These are phyloP conservation scores for Clivina fossor DNA, from an alignment of 2,888 invertebrate species.

Conservation along the genomic window DNA sequence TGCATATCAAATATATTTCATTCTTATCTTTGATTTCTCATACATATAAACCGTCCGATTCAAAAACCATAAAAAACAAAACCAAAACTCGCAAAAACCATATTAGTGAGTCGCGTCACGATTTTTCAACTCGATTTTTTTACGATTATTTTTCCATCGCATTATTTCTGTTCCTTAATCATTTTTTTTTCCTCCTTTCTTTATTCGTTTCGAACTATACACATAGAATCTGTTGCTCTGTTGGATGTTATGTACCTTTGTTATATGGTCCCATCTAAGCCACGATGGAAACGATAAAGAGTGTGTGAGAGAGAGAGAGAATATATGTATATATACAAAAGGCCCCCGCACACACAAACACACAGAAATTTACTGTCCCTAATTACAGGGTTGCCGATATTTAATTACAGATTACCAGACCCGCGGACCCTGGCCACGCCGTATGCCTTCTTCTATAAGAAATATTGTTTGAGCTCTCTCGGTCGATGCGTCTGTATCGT, in stretches of 20 bases:
- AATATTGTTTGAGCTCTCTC: no score
- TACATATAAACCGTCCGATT: no score
- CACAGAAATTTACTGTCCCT: constrained; percentile 82
- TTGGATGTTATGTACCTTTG: no score
- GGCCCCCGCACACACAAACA: constrained; percentile 70
- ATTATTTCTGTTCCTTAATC: not conserved
- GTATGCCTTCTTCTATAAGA: no score
- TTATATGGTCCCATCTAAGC: not conserved
- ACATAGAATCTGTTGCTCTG: not conserved
- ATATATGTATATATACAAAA: no score
- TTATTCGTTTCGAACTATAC: constrained; percentile 8
- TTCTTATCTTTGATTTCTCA: no score
- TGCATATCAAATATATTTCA: no score
- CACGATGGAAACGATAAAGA: constrained; percentile 24
- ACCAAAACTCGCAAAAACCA: no score
- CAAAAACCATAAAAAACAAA: no score
- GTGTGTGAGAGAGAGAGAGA: no score
- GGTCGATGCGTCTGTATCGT: no score
- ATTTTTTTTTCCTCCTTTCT: constrained; percentile 11
- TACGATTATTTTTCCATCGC: not conserved
- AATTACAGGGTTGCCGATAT: constrained; percentile 80
- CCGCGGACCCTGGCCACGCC: constrained; percentile 44
- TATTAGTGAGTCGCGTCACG: no score
- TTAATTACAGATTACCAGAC: constrained; percentile 73
- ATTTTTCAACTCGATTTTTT: not conserved